phyloP scores from a whole-genome alignment of 1,140 invertebrate genomes.

The Asobara japonica region DNA sequence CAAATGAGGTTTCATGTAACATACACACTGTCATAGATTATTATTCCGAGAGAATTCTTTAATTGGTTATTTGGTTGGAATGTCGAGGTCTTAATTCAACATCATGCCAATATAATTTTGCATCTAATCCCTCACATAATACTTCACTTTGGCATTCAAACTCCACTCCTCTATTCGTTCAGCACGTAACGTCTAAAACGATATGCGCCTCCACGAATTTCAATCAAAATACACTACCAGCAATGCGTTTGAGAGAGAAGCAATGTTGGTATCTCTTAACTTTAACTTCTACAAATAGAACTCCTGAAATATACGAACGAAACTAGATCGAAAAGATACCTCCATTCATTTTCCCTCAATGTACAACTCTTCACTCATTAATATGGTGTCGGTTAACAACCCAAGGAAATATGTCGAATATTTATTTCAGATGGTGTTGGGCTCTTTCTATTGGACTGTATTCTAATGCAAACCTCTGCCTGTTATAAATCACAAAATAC shows the following conservation, averaged over 20 bases:
- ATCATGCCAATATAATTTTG: no score
- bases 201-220: not conserved
- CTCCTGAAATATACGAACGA: no score
- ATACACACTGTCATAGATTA: no score
- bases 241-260: not conserved
- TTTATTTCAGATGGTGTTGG: slow-evolving; percentile 63
- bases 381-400: not conserved
- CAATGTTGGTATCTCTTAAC: not conserved
- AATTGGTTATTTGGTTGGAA: no score
- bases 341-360: not conserved
- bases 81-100: no score
- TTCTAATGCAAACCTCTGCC: not conserved
- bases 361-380: not conserved
- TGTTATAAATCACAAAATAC: slow-evolving; percentile 35
- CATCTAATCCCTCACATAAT: not conserved
- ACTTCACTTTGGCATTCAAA: not conserved
- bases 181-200: no score
- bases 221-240: not conserved
- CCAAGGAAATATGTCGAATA: slow-evolving; percentile 21
- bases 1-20: no score
- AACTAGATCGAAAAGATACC: not conserved
- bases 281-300: no score
- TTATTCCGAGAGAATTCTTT: no score
- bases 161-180: not conserved
- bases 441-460: slow-evolving; percentile 40